Conservation (phyloP, 2,888 invertebrate genomes). For the Mayetiola destructor region DNA sequence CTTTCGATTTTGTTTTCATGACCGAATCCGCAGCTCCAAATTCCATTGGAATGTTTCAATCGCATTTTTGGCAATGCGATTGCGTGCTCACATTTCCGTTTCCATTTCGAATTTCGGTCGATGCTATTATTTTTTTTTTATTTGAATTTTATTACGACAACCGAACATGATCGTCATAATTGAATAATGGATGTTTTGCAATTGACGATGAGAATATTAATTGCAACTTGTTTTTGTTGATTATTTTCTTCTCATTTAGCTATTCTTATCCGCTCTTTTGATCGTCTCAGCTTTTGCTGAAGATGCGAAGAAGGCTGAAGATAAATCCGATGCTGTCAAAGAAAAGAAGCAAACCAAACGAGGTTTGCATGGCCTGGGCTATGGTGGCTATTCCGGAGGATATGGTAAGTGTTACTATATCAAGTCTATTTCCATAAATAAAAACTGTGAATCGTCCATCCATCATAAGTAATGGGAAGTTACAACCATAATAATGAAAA, state of each 20-base stretch:
- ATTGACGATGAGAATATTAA: neutral
- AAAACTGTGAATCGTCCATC: too few species aligned
- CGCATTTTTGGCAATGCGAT: neutral
- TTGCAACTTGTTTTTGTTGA: neutral
- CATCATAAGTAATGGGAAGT: too few species aligned
- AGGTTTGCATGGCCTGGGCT: slow-evolving; percentile 62
- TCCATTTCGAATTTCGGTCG: slow-evolving; percentile 24
- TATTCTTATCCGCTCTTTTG: slow-evolving; percentile 57
- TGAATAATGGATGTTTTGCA: neutral
- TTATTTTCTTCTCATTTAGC: slow-evolving; percentile 33
- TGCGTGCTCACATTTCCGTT: neutral
- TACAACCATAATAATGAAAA: too few species aligned
- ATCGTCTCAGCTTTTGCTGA: slow-evolving; percentile 54
- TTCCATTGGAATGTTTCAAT: neutral
- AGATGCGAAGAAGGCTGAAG: slow-evolving; percentile 44
- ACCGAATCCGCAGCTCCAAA: too few species aligned
- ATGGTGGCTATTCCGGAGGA: slow-evolving; percentile 63
- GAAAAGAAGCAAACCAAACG: slow-evolving; percentile 73
- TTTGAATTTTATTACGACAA: neutral
- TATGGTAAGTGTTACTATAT: too few species aligned
- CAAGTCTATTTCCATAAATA: too few species aligned
- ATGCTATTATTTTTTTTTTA: neutral
- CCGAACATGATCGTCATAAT: neutral
- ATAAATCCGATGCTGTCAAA: slow-evolving; percentile 39
- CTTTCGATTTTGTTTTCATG: slow-evolving; percentile 5